Percentiles rank a stretch among this genome's conserved stretches.
phyloP scores from a whole-genome alignment of 2,113 vertebrate genomes.

The Etheostoma cragini region DNA sequence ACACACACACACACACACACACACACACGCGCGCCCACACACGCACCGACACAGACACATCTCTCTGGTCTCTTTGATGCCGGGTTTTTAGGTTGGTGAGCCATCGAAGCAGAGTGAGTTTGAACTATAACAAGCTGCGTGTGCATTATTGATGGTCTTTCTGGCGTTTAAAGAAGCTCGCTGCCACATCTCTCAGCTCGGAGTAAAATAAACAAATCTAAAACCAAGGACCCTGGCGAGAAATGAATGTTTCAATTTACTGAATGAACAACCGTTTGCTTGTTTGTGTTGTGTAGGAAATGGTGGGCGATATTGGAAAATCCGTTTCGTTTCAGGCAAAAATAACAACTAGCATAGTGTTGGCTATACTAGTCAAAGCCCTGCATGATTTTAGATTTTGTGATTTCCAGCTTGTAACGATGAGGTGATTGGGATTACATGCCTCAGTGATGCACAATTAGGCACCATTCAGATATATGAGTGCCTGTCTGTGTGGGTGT shows the following conservation, averaged over 20 bases:
- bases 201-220: neutral
- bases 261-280: slow-evolving; percentile 50
- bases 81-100: slow-evolving; percentile 65
- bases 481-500: neutral
- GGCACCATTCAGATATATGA: slow-evolving; percentile 65
- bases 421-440: slow-evolving; percentile 37
- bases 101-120: slow-evolving; percentile 63
- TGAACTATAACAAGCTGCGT: slow-evolving; percentile 77
- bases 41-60: slow-evolving; percentile 20
- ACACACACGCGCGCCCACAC: slow-evolving; percentile 15
- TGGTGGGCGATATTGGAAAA: slow-evolving; percentile 30
- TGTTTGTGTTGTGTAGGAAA: slow-evolving; percentile 24
- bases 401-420: slow-evolving; percentile 19
- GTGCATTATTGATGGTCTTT: slow-evolving; percentile 80
- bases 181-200: slow-evolving; percentile 57
- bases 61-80: slow-evolving; percentile 68
- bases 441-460: slow-evolving; percentile 56
- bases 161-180: slow-evolving; percentile 59
- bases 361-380: slow-evolving; percentile 3
- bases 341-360: neutral
- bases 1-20: slow-evolving; percentile 17
- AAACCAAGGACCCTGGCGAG: slow-evolving; percentile 4
- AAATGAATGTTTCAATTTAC: slow-evolving; percentile 38
- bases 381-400: slow-evolving; percentile 1
- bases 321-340: slow-evolving; percentile 27